Evolutionary conservation across 2,888 invertebrate genomes (phyloP), one percentile per base, ranked within the genome.

Genomic region (Meandrusa payeni): DNA sequence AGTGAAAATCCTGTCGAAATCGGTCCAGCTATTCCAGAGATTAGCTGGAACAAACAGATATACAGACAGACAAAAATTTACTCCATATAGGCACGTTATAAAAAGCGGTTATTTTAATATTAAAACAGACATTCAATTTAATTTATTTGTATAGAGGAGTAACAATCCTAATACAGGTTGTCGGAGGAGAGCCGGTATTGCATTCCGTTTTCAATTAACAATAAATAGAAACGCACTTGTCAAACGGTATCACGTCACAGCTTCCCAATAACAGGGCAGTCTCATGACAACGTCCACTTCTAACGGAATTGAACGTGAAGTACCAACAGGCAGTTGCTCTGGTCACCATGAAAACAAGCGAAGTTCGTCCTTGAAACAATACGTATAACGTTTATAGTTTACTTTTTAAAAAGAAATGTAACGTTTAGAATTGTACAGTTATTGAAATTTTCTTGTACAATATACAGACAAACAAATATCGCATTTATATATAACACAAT

Each of bases 191-290:
- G 5, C 5, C 20, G 11, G 26, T 12, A 41, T 41, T 33, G 32
- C 41, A 26, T 41, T 41, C 32, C 32, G 11, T 20, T 11, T 19
- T 1, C 3, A 41, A 33, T 20, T 5, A 17, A 32, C 4, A 5
- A 3, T 23, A 36, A 41, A 29, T 29, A 28, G 22, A 29, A 42
- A 28, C 13, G 20, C 13, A 10, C 2, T n/a, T 19, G 42, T 43
- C 42, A 20, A 19, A 26, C 10, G 6, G 11, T 12, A 43, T 43
- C 37, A 37, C 6, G 31, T 37, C 36, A 43, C 12, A 19, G 5
- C 11, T 17, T 13, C n/a, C 10, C 34, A 19, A 36, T 29, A 28
- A 29, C n/a, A 19, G 7, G 17, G 13, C 17, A 15, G 9, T 41
- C 34, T 15, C 29, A 41, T 28, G 17, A 12, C 5, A 34, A 20